Percentiles rank a stretch among this genome's conserved stretches.
These are phyloP conservation scores for Polyergus mexicanus DNA, from an alignment of 1,140 invertebrate genomes.

Conservation along the genomic window DNA sequence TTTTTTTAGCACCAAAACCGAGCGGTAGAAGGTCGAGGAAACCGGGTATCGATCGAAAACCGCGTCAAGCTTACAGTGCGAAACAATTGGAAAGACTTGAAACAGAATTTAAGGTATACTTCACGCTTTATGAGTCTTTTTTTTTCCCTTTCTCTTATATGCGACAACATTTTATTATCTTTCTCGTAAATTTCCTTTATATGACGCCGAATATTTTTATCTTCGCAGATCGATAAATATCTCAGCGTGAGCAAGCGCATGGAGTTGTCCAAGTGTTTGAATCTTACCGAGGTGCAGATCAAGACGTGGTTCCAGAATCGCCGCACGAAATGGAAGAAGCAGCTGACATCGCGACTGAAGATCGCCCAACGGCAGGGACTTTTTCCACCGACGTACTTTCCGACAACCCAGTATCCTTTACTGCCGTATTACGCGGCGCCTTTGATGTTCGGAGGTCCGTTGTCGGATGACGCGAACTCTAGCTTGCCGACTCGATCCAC, in stretches of 20 bases:
- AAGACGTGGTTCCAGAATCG: conserved; percentile 99
- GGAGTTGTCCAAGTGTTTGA: conserved; percentile 95
- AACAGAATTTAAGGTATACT: conserved; percentile 94
- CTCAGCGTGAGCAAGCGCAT: conserved; percentile 97
- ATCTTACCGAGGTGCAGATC: conserved; percentile 97
- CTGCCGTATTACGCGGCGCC: conserved; percentile 86
- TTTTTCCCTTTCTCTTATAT: no score
- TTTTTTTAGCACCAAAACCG: conserved; percentile 91
- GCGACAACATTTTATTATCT: no score
- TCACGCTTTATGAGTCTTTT: neutral
- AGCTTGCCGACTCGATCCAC: conserved; percentile 58
- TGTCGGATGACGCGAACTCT: conserved; percentile 66
- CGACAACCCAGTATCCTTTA: conserved; percentile 89
- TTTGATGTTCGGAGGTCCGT: conserved; percentile 66
- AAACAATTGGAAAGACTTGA: conserved; percentile 96
- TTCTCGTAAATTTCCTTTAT: neutral
- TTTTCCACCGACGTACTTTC: conserved; percentile 90
- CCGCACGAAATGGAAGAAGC: conserved; percentile 98
- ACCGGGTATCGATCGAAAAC: conserved; percentile 96
- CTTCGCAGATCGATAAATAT: conserved; percentile 94
- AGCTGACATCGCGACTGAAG: conserved; percentile 95
- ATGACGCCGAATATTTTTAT: neutral
- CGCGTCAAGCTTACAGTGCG: conserved; percentile 97
- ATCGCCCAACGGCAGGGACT: conserved; percentile 94
- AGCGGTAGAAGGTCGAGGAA: conserved; percentile 92